Percentiles rank a stretch among this genome's conserved stretches.
phyloP scores from a whole-genome alignment of 2,113 vertebrate species.

The Ivindomyrus marchei region DNA sequence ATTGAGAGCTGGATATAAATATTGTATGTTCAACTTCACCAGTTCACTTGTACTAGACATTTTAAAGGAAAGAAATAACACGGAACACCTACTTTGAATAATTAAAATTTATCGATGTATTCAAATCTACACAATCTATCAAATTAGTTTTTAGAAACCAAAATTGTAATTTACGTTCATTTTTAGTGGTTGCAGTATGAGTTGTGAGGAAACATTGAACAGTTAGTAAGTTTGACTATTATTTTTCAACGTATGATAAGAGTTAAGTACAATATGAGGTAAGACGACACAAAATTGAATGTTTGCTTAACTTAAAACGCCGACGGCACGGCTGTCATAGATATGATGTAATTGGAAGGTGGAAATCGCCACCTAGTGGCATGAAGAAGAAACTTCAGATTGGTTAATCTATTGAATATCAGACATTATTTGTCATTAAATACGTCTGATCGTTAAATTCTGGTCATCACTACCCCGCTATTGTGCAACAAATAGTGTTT shows the following conservation, averaged over 20 bases:
- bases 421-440: not conserved
- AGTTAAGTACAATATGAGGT: not conserved
- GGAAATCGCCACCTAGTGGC: conserved; percentile 13
- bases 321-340: not conserved
- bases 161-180: not conserved
- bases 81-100: not conserved
- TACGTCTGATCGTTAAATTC: not conserved
- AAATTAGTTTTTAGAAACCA: not conserved
- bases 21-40: not conserved
- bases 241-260: not conserved
- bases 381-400: not conserved
- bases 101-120: not conserved
- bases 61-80: not conserved
- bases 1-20: not conserved
- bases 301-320: not conserved
- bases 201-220: not conserved
- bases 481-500: not conserved
- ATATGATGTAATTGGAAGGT: not conserved
- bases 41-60: not conserved
- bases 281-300: not conserved
- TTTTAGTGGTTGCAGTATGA: not conserved
- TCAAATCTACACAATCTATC: not conserved
- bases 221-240: not conserved
- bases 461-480: not conserved
- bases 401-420: not conserved